Percentiles rank a stretch among this genome's conserved stretches.
phyloP scores from a whole-genome alignment of 1,140 invertebrate species.

The Homalodisca vitripennis region DNA sequence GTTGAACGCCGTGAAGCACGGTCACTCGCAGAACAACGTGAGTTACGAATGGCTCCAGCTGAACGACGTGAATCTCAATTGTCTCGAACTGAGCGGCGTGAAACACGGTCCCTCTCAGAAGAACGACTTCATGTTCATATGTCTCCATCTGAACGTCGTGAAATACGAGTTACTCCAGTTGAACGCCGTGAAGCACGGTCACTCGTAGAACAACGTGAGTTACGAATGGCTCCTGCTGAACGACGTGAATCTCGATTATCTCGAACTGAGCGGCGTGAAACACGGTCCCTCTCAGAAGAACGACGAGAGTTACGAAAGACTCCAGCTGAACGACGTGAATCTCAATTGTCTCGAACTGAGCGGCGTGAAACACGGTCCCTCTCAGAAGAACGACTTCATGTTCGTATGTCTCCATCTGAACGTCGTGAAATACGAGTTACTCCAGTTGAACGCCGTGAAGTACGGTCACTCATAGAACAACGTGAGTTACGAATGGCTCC shows the following conservation, averaged over 20 bases:
- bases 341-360: neutral
- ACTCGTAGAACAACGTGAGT: constrained; percentile 1
- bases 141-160: neutral
- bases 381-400: neutral
- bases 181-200: neutral
- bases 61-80: neutral
- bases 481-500: neutral
- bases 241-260: neutral
- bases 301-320: neutral
- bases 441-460: neutral
- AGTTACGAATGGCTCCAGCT: neutral
- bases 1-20: constrained; percentile 10
- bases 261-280: neutral
- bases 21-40: neutral
- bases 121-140: neutral
- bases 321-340: neutral
- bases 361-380: neutral
- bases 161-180: neutral
- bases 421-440: neutral
- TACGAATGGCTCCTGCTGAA: neutral
- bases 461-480: neutral
- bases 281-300: neutral
- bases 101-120: neutral
- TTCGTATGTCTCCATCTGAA: neutral
- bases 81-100: neutral